These are phyloP conservation scores for Neomorphus geoffroyi DNA, from an alignment of 2,797 vertebrate species.

Conservation along the genomic window DNA sequence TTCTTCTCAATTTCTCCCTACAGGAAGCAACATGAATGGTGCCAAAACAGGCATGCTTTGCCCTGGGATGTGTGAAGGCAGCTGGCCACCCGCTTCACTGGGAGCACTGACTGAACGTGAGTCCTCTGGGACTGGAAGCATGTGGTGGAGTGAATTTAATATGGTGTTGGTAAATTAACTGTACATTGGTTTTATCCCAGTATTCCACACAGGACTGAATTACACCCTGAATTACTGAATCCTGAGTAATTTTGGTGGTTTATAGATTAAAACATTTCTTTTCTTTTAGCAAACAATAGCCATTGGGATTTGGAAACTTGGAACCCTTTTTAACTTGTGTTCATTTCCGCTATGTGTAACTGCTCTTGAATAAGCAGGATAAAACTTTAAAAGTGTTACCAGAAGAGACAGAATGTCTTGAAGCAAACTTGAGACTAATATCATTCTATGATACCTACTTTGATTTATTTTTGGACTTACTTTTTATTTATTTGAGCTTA, in stretches of 20 bases:
- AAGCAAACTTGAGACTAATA: slow-evolving; percentile 22
- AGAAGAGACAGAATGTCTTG: slow-evolving; percentile 42
- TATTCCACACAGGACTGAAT: not conserved
- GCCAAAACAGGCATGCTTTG: accelerated
- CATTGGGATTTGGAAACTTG: not conserved
- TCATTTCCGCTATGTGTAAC: not conserved
- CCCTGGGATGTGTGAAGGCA: not conserved
- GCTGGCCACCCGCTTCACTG: accelerated
- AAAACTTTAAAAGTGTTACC: not conserved
- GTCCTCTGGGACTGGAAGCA: not conserved
- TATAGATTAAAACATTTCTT: not conserved
- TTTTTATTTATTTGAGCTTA: slow-evolving; percentile 51
- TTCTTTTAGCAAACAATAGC: not conserved
- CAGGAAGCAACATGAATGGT: not conserved
- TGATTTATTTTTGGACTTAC: slow-evolving; percentile 44
- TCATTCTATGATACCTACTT: slow-evolving; percentile 28
- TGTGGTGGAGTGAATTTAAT: not conserved
- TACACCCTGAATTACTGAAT: not conserved
- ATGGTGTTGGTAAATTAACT: not conserved
- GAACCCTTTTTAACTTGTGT: not conserved
- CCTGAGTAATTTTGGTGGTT: not conserved
- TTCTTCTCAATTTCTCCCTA: not conserved
- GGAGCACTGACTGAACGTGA: accelerated
- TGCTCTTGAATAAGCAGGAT: not conserved
- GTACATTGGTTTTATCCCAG: not conserved